A percentile compares a stretch with the other conserved stretches of the same genome.
These are phyloP conservation scores for Eupeodes corollae DNA, from an alignment of 1,140 invertebrate species.

Conservation along the genomic window DNA sequence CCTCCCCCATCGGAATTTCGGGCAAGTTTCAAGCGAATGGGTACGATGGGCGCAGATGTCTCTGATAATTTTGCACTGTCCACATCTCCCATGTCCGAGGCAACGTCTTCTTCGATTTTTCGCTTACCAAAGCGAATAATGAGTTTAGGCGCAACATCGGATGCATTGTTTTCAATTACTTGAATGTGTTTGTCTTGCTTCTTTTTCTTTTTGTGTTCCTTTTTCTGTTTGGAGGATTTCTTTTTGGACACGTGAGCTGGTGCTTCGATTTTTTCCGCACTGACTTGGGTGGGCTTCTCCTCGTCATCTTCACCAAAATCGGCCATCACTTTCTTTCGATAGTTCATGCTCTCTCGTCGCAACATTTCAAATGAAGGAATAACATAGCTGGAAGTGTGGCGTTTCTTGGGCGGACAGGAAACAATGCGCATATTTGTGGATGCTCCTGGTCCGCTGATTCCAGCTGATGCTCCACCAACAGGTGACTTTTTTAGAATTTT, in stretches of 20 bases:
- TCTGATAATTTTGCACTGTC: neutral
- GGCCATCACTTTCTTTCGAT: slow-evolving; percentile 67
- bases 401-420: slow-evolving; percentile 63
- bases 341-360: slow-evolving; percentile 77
- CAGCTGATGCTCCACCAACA: slow-evolving; percentile 2
- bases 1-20: slow-evolving; percentile 60
- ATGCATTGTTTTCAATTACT: slow-evolving; percentile 35
- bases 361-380: slow-evolving; percentile 64
- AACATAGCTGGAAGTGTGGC: slow-evolving; percentile 49
- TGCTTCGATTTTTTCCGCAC: slow-evolving; percentile 4
- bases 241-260: slow-evolving; percentile 20
- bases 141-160: slow-evolving; percentile 45
- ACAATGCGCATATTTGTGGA: slow-evolving; percentile 21
- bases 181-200: slow-evolving; percentile 43
- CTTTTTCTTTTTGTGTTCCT: slow-evolving; percentile 53
- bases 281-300: slow-evolving; percentile 34
- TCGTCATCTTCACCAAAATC: slow-evolving; percentile 62
- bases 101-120: slow-evolving; percentile 27
- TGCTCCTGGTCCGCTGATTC: slow-evolving; percentile 40
- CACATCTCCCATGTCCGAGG: slow-evolving; percentile 2
- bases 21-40: slow-evolving; percentile 70
- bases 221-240: slow-evolving; percentile 37
- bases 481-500: slow-evolving; percentile 51
- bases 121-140: slow-evolving; percentile 49
- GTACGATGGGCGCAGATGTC: slow-evolving; percentile 56